phyloP scores from a whole-genome alignment of 2,113 vertebrate genomes.

The Charina bottae region DNA sequence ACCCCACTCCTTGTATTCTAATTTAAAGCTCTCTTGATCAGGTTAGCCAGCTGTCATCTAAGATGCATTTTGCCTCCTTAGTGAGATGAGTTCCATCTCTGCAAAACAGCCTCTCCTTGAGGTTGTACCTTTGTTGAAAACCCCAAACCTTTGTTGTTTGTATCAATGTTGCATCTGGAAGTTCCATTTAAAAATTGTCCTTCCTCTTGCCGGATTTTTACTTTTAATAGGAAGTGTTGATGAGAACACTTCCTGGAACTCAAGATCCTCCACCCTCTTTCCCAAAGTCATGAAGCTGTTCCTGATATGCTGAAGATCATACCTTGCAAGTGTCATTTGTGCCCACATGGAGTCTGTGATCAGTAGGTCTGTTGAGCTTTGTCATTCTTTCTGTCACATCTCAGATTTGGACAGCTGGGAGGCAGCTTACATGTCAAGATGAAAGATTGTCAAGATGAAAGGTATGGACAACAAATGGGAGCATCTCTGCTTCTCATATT shows the following conservation, averaged over 20 bases:
- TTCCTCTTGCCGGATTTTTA: neutral
- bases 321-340: neutral
- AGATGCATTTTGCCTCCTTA: neutral
- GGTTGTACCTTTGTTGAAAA: neutral
- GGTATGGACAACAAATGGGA: neutral
- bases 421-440: neutral
- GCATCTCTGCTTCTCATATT: too few relatives aligned
- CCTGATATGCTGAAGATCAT: neutral
- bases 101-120: neutral
- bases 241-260: neutral
- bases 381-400: neutral
- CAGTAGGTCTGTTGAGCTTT: neutral
- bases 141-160: neutral
- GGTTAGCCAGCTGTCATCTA: neutral
- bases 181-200: neutral
- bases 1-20: neutral
- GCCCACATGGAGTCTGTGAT: neutral
- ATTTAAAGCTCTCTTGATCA: neutral
- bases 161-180: neutral
- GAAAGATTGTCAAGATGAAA: neutral
- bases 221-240: neutral
- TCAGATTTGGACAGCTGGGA: neutral
- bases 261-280: neutral
- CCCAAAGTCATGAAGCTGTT: neutral
- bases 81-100: neutral